Evolutionary conservation across 2,113 vertebrate genomes (phyloP).

Genomic region (Petromus typicus): DNA sequence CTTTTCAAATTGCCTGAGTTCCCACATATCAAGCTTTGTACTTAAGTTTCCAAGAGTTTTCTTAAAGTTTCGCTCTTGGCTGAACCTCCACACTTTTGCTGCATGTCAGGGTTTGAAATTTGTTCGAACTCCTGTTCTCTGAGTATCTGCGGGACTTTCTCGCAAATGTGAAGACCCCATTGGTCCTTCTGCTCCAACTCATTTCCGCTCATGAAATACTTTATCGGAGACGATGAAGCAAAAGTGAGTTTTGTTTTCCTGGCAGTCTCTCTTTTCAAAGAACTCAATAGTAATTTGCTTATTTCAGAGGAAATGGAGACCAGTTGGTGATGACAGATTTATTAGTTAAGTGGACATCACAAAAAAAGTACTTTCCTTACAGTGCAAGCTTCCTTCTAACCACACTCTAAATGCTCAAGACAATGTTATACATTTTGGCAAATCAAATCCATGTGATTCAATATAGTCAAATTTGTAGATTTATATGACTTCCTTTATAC

Average conservation of each 20-base stretch:
- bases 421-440: conserved; percentile 82
- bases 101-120: conserved; percentile 76
- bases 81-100: conserved; percentile 77
- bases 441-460: conserved; percentile 77
- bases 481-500: conserved; percentile 69
- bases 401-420: conserved; percentile 79
- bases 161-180: conserved; percentile 86
- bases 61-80: conserved; percentile 81
- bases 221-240: conserved; percentile 88
- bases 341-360: conserved; percentile 91
- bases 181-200: conserved; percentile 84
- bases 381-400: conserved; percentile 82
- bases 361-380: conserved; percentile 74
- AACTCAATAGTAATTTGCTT: conserved; percentile 89
- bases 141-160: conserved; percentile 82
- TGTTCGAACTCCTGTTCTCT: conserved; percentile 84
- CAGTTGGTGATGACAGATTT: conserved; percentile 92
- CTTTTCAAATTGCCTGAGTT: conserved; percentile 73
- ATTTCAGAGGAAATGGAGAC: conserved; percentile 91
- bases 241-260: conserved; percentile 90
- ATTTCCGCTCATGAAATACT: conserved; percentile 89
- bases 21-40: conserved; percentile 70
- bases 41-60: conserved; percentile 75
- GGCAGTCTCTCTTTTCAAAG: conserved; percentile 88
- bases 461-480: conserved; percentile 76